Percentiles rank a stretch among this genome's conserved stretches.
These are phyloP conservation scores for Alfaro cultratus DNA, from an alignment of 2,797 vertebrate genomes.

Conservation along the genomic window DNA sequence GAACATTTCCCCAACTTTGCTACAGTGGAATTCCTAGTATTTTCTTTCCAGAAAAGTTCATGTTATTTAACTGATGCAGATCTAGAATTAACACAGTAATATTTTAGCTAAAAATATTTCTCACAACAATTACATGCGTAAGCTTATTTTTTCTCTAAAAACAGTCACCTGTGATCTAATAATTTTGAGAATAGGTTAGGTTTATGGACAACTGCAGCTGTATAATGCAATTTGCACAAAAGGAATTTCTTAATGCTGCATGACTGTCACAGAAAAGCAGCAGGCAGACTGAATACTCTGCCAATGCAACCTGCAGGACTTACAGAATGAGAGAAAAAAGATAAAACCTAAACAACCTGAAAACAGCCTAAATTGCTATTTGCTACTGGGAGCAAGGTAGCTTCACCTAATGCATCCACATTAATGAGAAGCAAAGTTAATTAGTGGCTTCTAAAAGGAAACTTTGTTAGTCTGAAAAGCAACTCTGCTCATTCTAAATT, in stretches of 20 bases:
- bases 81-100: neutral
- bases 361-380: slow-evolving; percentile 4
- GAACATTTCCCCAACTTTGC: neutral
- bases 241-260: slow-evolving; percentile 17
- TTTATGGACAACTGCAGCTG: neutral
- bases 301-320: slow-evolving; percentile 8
- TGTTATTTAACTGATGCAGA: neutral
- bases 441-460: slow-evolving; percentile 10
- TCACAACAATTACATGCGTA: neutral
- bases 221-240: slow-evolving; percentile 1
- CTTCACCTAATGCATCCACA: slow-evolving; percentile 4
- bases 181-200: neutral
- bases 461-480: slow-evolving; percentile 9
- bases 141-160: neutral
- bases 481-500: slow-evolving; percentile 19
- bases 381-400: neutral
- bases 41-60: neutral
- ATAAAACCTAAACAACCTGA: neutral
- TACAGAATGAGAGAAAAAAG: neutral
- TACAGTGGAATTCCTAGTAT: neutral
- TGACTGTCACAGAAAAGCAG: slow-evolving; percentile 6
- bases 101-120: neutral
- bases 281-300: slow-evolving; percentile 6
- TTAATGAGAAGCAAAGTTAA: slow-evolving; percentile 17
- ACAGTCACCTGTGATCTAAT: neutral